phyloP scores from a whole-genome alignment of 2,888 invertebrate species.

The Metallyticus violacea region DNA sequence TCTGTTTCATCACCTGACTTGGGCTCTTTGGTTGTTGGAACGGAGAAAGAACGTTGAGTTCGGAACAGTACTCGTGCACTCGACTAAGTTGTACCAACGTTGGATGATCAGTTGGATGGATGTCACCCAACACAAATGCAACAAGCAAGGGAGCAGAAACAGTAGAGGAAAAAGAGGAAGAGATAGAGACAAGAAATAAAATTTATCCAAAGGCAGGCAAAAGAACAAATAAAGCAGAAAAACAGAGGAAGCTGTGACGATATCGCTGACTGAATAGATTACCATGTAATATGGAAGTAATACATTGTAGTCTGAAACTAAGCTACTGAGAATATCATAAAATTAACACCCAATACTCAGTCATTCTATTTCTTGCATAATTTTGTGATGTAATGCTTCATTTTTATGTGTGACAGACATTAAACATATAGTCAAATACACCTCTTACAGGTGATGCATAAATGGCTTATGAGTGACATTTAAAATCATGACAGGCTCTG shows the following conservation, averaged over 20 bases:
- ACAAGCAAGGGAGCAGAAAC: slow-evolving; percentile 31
- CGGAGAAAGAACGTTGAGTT: slow-evolving; percentile 89
- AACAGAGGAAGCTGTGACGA: slow-evolving; percentile 13
- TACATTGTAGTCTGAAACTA: background rate
- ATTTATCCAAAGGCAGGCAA: slow-evolving; percentile 13
- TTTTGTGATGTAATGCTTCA: background rate
- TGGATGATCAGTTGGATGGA: slow-evolving; percentile 15
- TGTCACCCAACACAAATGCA: slow-evolving; percentile 29
- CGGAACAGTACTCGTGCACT: slow-evolving; percentile 77
- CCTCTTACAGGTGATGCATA: background rate
- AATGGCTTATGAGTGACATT: background rate
- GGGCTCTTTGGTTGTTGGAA: slow-evolving; percentile 83
- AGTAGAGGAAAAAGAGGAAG: slow-evolving; percentile 17
- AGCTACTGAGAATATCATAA: background rate
- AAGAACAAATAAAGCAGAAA: slow-evolving; percentile 12
- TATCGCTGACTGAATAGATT: background rate
- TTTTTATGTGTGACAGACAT: background rate
- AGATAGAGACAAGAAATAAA: slow-evolving; percentile 21
- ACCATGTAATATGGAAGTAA: background rate
- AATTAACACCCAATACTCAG: background rate
- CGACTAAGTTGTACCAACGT: slow-evolving; percentile 13
- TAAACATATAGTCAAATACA: background rate
- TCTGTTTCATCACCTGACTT: slow-evolving; percentile 50
- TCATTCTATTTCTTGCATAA: background rate
- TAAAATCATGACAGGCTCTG: background rate